phyloP scores from a whole-genome alignment of 2,113 vertebrate species.

The Tetrax tetrax region DNA sequence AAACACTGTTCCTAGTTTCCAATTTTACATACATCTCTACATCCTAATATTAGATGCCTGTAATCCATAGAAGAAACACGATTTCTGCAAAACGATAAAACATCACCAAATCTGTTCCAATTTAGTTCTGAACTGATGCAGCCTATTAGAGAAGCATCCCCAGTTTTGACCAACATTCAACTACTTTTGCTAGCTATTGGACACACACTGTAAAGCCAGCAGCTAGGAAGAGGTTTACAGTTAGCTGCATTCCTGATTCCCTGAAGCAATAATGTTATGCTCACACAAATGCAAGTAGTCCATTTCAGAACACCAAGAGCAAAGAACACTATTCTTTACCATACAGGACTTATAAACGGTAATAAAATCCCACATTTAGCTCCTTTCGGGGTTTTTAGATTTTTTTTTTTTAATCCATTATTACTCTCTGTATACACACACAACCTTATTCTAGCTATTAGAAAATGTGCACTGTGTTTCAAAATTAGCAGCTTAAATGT shows the following conservation, averaged over 20 bases:
- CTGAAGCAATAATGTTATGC: not conserved
- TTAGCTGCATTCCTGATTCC: not conserved
- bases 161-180: not conserved
- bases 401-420: no score
- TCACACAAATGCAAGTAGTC: not conserved
- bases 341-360: not conserved
- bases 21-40: not conserved
- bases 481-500: not conserved
- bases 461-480: rapidly evolving
- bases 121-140: not conserved
- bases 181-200: not conserved
- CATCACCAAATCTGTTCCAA: not conserved
- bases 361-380: not conserved
- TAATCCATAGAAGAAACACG: not conserved
- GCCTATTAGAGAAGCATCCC: not conserved
- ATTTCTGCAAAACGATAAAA: not conserved
- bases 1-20: not conserved
- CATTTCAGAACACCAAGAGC: not conserved
- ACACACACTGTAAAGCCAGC: not conserved
- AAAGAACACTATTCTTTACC: not conserved
- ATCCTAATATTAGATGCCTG: not conserved
- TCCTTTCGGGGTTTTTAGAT: not conserved
- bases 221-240: not conserved
- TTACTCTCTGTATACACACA: not conserved
- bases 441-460: not conserved